Evolutionary conservation across 2,888 invertebrate species (phyloP), one percentile per base, ranked within the genome.

Genomic region (Folsomia candida): DNA sequence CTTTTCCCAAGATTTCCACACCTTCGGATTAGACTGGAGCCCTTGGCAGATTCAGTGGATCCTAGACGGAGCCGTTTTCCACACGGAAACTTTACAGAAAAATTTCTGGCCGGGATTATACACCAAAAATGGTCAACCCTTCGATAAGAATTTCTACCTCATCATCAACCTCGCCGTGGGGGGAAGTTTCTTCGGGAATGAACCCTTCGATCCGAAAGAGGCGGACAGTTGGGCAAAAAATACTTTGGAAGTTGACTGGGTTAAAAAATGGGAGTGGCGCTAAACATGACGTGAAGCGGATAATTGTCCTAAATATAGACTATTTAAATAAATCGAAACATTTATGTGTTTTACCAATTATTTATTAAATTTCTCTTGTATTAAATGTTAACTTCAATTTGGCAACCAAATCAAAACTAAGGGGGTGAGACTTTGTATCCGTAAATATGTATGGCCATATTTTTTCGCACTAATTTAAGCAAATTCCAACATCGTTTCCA

Each of bases 131-230:
- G 75, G 75, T n/a, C 66, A 69, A 59, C 77, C 77, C 1, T 77
- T 77, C 63, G 75, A 77, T 61, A 71, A 73, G 60, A 47, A 64
- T n/a, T 75, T 77, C 51, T 74, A 51, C 67, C 60, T 77, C 28
- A 75, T 76, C 37, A 18, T 77, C 28, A 77, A 77, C 54, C 67
- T 77, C 67, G 77, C 77, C 11, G 77, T 77, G 25, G 77, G 77
- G 2, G 77, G 77, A 18, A 64, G n/a, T 20, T 77, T 77, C 64
- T 77, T 77, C 64, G 73, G 73, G 4, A 20, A 20, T 20, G 54
- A 54, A 54, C 54, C 54, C 6, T 54, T 54, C 20, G 54, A 54
- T 22, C 54, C 54, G n/a, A 20, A 54, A 22, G 75, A 77, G 27
- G 71, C 77, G 14, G 70, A 72, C 24, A n/a, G 62, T 0, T 77